Base-by-base conservation (phyloP, 2,797 vertebrate species). In the Anguilla pacifica region DNA sequence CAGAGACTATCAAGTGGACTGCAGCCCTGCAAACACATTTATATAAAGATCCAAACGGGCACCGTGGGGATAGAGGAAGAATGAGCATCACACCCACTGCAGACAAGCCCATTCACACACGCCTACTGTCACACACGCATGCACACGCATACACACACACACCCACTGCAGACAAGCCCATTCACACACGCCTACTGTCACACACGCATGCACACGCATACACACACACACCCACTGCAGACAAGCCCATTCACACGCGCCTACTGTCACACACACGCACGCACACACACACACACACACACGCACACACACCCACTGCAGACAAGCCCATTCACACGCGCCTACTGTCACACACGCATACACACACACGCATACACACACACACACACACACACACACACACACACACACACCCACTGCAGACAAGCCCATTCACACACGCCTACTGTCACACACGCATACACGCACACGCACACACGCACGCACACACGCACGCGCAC, bases 1-100 rank as follows among this genome's bases (percentile, higher is more conserved):
- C 49, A 86, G 87, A 77, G 72, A 74, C 74, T 74, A 88, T 86
- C 85, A 85, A 87, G 70, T 51, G 83, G 57, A 35, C 43, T 25
- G 39, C 43, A 25, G 77, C 39, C 39, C 77, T 46, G 39, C 39
- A 46, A 81, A 81, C 77, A 49, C 77, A 49, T 81, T 81, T 49
- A 81, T 49, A 81, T 49, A 81, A 49, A 81, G 77, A 43, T 81
- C 35, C 19, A 81, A 81, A 46, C 15, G 43, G 77, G 22, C 35
- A 81, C 77, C 43, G 22, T 81, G 77, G 77, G 77, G 77, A 81
- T 25, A 81, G 19, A 25, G 43, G 13, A 81, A 46, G 9, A 39
- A 74, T 35, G 19, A 81, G 11, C 51, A 59, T 82, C 86, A 87
- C 88, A 72, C 83, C 19, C 22, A 53, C 6, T 15, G 70, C 6